phyloP scores from a whole-genome alignment of 2,113 vertebrate genomes.

The Saimiri boliviensis region DNA sequence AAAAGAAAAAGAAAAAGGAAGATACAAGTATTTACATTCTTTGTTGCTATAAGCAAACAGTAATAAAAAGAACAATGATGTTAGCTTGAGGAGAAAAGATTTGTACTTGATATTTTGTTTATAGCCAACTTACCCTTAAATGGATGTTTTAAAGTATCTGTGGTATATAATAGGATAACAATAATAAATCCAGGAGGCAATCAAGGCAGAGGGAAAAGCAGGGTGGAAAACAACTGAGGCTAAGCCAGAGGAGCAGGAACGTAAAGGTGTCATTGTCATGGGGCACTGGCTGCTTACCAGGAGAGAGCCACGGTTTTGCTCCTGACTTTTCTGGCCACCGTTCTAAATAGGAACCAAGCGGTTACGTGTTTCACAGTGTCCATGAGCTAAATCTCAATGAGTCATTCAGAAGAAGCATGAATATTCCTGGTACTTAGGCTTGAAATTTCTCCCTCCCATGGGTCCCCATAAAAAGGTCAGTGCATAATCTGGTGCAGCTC shows the following conservation, averaged over 20 bases:
- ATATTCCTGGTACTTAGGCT: neutral
- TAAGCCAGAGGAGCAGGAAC: neutral
- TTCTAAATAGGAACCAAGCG: neutral
- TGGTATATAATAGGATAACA: neutral
- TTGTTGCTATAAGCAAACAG: neutral
- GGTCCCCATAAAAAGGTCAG: constrained; percentile 29
- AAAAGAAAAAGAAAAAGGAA: too few species aligned
- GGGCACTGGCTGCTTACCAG: too few species aligned
- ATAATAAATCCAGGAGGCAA: neutral
- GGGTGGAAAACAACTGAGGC: neutral
- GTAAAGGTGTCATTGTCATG: neutral
- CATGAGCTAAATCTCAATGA: neutral
- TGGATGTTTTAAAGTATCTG: neutral
- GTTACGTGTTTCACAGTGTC: neutral
- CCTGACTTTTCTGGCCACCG: neutral
- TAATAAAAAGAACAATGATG: neutral
- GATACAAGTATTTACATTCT: neutral
- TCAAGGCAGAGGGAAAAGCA: neutral
- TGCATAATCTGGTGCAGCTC: neutral
- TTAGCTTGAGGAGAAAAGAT: neutral
- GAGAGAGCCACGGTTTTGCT: neutral
- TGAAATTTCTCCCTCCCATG: constrained; percentile 28
- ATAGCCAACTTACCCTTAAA: neutral
- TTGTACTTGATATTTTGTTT: neutral
- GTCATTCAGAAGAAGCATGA: neutral